Conservation (phyloP, 2,113 vertebrate genomes). For the Rhegmatorhina hoffmannsi region DNA sequence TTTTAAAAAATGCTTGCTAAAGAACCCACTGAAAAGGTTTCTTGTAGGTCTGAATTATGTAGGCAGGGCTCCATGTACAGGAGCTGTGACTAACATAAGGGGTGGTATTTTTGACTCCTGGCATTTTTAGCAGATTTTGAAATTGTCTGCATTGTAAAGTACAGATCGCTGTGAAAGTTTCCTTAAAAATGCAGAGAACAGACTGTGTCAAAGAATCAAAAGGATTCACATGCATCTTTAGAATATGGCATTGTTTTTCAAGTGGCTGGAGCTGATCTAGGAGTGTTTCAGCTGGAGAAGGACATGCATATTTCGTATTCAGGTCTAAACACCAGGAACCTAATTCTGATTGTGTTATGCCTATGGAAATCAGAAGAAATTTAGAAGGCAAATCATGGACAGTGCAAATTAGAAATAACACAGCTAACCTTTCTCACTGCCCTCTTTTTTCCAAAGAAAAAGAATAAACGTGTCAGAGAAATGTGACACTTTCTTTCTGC, state of each 20-base stretch:
- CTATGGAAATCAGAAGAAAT: not conserved
- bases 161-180: not conserved
- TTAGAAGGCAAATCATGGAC: not conserved
- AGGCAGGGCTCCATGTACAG: not conserved
- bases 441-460: not conserved
- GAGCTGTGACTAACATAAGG: not conserved
- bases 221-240: not conserved
- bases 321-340: not conserved
- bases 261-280: not conserved
- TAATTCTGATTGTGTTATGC: slow-evolving; percentile 7
- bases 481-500: not conserved
- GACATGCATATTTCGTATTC: not conserved
- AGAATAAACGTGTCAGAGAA: not conserved
- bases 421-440: not conserved
- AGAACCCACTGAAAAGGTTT: not conserved
- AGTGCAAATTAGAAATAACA: not conserved
- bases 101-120: not conserved
- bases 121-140: not conserved
- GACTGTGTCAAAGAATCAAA: not conserved
- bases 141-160: not conserved
- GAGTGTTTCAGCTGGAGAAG: not conserved
- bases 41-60: not conserved
- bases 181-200: not conserved
- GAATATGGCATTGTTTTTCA: not conserved
- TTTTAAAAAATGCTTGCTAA: not conserved